These are phyloP conservation scores for Eumacrocentrus americanus DNA, from an alignment of 2,888 invertebrate species.

Conservation along the genomic window DNA sequence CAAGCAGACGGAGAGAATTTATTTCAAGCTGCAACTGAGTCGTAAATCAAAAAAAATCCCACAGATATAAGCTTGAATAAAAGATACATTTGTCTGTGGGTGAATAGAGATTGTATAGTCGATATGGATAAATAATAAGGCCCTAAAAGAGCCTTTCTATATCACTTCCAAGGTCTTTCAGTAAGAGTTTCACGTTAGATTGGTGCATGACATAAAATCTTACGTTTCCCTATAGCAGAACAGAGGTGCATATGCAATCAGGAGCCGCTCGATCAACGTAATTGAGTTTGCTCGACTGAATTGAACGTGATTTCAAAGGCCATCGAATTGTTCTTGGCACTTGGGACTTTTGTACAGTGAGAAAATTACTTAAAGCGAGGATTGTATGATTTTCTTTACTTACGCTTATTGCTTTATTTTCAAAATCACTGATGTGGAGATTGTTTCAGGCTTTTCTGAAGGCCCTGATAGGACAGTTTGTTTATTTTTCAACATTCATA, in stretches of 20 bases:
- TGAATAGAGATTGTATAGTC: neutral
- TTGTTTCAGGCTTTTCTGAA: neutral
- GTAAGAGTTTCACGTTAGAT: constrained; percentile 6
- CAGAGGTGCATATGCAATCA: constrained; percentile 13
- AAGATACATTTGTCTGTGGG: neutral
- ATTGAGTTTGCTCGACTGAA: constrained; percentile 21
- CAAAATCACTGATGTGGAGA: too few relatives aligned
- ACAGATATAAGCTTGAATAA: neutral
- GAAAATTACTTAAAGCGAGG: neutral
- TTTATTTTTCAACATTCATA: neutral
- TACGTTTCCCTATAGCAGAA: neutral
- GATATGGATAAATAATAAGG: neutral
- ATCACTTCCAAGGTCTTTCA: constrained; percentile 17
- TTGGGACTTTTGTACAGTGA: neutral
- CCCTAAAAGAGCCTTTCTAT: constrained; percentile 17
- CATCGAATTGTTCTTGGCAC: neutral
- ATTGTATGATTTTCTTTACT: too few relatives aligned
- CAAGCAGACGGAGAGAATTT: neutral
- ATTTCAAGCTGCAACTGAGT: neutral
- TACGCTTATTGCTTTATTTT: neutral
- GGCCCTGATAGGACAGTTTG: too few relatives aligned
- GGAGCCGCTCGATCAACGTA: constrained; percentile 2
- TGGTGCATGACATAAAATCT: constrained; percentile 5
- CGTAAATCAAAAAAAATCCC: neutral
- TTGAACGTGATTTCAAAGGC: constrained; percentile 14